Evolutionary conservation across 2,888 invertebrate genomes (phyloP), one percentile per base, ranked within the genome.

Genomic region (Linnaemya tessellans): DNA sequence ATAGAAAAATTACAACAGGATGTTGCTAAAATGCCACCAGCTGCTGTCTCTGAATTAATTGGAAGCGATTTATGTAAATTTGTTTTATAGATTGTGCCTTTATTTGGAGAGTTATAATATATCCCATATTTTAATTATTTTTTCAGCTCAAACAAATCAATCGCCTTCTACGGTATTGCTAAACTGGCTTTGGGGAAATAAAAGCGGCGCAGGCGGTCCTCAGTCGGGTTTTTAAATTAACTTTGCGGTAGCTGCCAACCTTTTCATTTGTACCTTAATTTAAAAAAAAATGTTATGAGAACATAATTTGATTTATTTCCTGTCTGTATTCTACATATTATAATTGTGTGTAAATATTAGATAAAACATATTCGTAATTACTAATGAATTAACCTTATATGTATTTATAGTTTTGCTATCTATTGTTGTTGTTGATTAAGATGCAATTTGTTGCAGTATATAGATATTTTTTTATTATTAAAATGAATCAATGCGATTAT

Each of bases 151-250:
- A 89, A 95, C 96, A 90, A 95, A 95, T 68, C 96, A 96, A 92
- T 96, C 96, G 91, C 96, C 97, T 38, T 95, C 96, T 80, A 96
- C 96, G 87, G 96, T 96, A 85, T 94, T 97, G 67, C 93, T 97
- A 87, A 96, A 97, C 92, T 97, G 97, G 97, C 93, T 97, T 82
- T 95, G 96, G 94, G 97, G 97, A 86, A 95, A 95, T 81, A 90
- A 87, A 35, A 18, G 64, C 38, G 51, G 70, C n/a, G 11, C 25
- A 41, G 65, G 71, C 54, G 49, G 70, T 64, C 15, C 60, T 8
- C 70, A 56, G 43, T 38, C 78, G 22, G 81, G 78, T 46, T 81
- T 85, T 15, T 81, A 73, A 68, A 49, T 67, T 46, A 11, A 54
- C 58, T 22, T 9, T 41, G n/a, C 38, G 49, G 35, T 1, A 49